phyloP scores from a whole-genome alignment of 2,888 invertebrate genomes.

The Eugnorisma glareosa region DNA sequence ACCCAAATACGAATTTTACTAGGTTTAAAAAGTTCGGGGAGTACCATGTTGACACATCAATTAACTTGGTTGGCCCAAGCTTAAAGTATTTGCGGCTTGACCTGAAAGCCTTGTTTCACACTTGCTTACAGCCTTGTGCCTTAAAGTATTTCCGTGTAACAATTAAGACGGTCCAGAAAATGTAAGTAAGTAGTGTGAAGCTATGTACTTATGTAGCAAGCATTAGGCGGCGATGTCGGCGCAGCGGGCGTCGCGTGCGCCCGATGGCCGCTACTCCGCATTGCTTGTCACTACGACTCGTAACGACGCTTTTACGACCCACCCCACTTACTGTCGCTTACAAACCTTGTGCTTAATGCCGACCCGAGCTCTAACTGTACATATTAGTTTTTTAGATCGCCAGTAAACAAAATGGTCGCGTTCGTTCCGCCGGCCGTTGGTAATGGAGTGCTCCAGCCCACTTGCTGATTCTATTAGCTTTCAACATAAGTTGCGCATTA shows the following conservation, averaged over 20 bases:
- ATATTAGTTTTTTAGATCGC: conserved; percentile 80
- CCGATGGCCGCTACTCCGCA: conserved; percentile 77
- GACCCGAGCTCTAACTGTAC: conserved; percentile 72
- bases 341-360: conserved; percentile 84
- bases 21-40: background rate
- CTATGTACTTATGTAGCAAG: conserved; percentile 39
- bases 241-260: conserved; percentile 82
- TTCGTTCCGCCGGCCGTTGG: conserved; percentile 62
- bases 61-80: conserved; percentile 2
- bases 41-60: background rate
- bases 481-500: conserved; percentile 77
- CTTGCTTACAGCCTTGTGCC: background rate
- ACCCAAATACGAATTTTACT: background rate
- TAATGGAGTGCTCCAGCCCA: conserved; percentile 74
- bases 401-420: conserved; percentile 74
- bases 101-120: conserved; percentile 21
- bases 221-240: conserved; percentile 69
- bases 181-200: conserved; percentile 48
- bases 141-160: conserved; percentile 69
- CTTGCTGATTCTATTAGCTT: conserved; percentile 78
- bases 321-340: conserved; percentile 77
- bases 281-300: conserved; percentile 76
- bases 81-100: background rate
- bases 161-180: conserved; percentile 54
- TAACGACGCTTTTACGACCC: conserved; percentile 82